phyloP scores from a whole-genome alignment of 2,113 vertebrate genomes.

The Mustela nigripes region DNA sequence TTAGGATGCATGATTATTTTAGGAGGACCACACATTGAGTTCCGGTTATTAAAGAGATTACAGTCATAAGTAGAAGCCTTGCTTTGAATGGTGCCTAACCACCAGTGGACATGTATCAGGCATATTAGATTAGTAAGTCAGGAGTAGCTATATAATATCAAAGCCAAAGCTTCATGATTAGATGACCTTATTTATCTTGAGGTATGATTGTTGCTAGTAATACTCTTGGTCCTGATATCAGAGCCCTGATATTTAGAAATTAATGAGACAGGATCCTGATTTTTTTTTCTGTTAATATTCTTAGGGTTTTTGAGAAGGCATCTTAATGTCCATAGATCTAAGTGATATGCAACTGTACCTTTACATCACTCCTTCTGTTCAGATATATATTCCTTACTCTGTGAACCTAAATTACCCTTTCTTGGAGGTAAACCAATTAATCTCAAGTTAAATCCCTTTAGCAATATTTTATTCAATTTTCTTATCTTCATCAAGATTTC shows the following conservation, averaged over 20 bases:
- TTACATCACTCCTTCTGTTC: conserved; percentile 48
- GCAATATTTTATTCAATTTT: conserved; percentile 76
- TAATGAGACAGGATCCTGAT: background rate
- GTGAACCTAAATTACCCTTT: conserved; percentile 57
- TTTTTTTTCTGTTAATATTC: background rate
- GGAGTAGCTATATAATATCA: background rate
- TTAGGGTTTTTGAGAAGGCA: background rate
- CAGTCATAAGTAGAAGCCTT: background rate
- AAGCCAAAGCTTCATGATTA: background rate
- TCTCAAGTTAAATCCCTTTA: conserved; percentile 71
- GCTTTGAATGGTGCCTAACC: background rate
- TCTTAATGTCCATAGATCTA: background rate
- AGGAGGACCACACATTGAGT: background rate
- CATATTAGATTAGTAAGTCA: background rate
- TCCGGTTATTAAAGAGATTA: background rate
- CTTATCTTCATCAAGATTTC: conserved; percentile 75
- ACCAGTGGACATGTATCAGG: background rate
- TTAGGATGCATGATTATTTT: background rate
- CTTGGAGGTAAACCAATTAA: conserved; percentile 70
- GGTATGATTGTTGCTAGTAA: background rate
- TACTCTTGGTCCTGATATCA: background rate
- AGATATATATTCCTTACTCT: conserved; percentile 6
- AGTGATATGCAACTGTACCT: background rate
- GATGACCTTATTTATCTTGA: background rate
- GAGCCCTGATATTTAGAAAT: background rate